Conservation (phyloP, 2,888 invertebrate genomes). For the Drosophila vallismaia region DNA sequence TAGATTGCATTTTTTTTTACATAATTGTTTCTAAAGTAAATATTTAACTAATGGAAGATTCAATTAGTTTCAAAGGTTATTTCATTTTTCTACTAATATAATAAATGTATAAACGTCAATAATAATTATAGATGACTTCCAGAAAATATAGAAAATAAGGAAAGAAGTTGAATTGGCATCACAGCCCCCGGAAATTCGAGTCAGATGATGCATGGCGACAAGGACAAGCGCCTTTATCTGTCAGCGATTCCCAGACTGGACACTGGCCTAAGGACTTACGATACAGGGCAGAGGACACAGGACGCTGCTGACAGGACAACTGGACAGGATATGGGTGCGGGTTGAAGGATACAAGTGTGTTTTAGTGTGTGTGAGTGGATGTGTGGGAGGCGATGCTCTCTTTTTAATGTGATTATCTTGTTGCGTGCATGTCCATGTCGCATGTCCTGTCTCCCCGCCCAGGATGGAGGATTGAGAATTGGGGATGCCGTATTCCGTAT, state of each 20-base stretch:
- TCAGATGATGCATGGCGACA: conserved; percentile 41
- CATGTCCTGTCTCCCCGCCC: conserved; percentile 71
- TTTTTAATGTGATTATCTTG: conserved; percentile 83
- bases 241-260: conserved; percentile 45
- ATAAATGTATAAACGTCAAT: not conserved
- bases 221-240: conserved; percentile 47
- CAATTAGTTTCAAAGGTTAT: not conserved
- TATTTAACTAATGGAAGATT: too few species aligned
- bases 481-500: not conserved
- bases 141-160: not conserved
- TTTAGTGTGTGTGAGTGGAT: too few species aligned
- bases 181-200: conserved; percentile 18
- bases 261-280: conserved; percentile 20
- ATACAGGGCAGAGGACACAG: not conserved
- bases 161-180: not conserved
- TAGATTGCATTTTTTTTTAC: too few species aligned
- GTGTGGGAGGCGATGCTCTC: conserved; percentile 37
- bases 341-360: not conserved
- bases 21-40: too few species aligned
- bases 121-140: not conserved
- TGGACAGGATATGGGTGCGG: conserved; percentile 58
- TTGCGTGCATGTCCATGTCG: conserved; percentile 81
- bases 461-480: too few species aligned
- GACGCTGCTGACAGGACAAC: conserved; percentile 1
- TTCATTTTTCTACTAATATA: not conserved